These are phyloP conservation scores for Acrobasis repandana DNA, from an alignment of 2,888 invertebrate genomes.

Conservation along the genomic window DNA sequence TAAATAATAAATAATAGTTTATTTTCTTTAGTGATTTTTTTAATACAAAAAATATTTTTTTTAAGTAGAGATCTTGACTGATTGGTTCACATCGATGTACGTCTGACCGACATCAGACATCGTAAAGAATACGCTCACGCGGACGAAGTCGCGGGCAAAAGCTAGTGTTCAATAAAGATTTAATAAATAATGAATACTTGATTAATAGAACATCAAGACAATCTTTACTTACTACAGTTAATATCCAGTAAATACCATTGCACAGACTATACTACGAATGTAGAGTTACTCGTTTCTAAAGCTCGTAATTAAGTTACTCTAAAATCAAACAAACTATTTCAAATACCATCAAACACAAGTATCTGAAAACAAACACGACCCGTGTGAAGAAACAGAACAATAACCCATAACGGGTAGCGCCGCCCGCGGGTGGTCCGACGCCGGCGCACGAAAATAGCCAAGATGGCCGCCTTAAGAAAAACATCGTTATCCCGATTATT, in stretches of 20 bases:
- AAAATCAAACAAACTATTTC: slow-evolving; percentile 14
- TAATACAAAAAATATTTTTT: too few relatives aligned
- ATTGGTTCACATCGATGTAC: too few relatives aligned
- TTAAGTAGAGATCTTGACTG: too few relatives aligned
- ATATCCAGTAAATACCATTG: neutral
- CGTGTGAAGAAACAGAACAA: slow-evolving; percentile 34
- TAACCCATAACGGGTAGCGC: slow-evolving; percentile 45
- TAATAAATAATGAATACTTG: too few relatives aligned
- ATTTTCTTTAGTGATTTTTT: too few relatives aligned
- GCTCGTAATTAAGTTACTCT: slow-evolving; percentile 7
- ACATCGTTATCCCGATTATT: slow-evolving; percentile 76
- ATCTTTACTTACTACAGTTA: too few relatives aligned
- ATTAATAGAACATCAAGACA: too few relatives aligned
- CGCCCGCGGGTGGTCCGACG: slow-evolving; percentile 69
- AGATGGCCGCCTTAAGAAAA: slow-evolving; percentile 70
- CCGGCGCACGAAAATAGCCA: slow-evolving; percentile 68
- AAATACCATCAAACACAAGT: slow-evolving; percentile 21
- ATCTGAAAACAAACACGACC: slow-evolving; percentile 20
- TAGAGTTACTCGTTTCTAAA: neutral
- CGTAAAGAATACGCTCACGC: too few relatives aligned
- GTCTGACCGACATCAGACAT: too few relatives aligned
- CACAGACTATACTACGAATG: neutral
- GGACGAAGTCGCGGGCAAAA: too few relatives aligned
- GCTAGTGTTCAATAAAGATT: too few relatives aligned
- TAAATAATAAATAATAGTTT: too few relatives aligned